These are phyloP conservation scores for Tetrao urogallus DNA, from an alignment of 2,113 vertebrate species.

Conservation along the genomic window DNA sequence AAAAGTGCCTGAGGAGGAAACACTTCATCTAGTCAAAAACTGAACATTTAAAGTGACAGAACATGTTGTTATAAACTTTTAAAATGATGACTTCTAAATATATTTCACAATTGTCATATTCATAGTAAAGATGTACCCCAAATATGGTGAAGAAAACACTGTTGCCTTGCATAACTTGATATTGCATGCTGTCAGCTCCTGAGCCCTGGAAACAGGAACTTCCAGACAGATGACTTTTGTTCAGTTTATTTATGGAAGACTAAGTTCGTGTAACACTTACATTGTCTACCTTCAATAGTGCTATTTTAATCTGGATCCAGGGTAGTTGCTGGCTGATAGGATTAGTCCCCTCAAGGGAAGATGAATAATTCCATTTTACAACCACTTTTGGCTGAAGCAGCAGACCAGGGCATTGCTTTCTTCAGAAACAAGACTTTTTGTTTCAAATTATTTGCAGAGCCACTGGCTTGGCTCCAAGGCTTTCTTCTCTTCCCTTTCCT, in stretches of 20 bases:
- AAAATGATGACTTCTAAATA: background rate
- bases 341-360: background rate
- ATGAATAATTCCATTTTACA: constrained; percentile 53
- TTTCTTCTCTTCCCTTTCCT: constrained; percentile 22
- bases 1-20: background rate
- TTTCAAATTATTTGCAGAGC: constrained; percentile 34
- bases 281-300: background rate
- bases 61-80: background rate
- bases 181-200: background rate
- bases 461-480: background rate
- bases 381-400: constrained; percentile 40
- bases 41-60: background rate
- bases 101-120: background rate
- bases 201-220: background rate
- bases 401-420: background rate
- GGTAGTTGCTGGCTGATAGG: constrained; percentile 20
- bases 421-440: background rate
- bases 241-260: constrained; percentile 16
- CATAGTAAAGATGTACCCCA: background rate
- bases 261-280: constrained; percentile 22
- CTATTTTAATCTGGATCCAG: constrained; percentile 36
- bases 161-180: background rate
- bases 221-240: constrained; percentile 11
- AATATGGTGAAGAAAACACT: background rate
- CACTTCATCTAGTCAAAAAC: background rate